Evolutionary conservation across 2,113 vertebrate genomes (phyloP), one percentile per base, ranked within the genome.

Genomic region (Ceyx margarethae): DNA sequence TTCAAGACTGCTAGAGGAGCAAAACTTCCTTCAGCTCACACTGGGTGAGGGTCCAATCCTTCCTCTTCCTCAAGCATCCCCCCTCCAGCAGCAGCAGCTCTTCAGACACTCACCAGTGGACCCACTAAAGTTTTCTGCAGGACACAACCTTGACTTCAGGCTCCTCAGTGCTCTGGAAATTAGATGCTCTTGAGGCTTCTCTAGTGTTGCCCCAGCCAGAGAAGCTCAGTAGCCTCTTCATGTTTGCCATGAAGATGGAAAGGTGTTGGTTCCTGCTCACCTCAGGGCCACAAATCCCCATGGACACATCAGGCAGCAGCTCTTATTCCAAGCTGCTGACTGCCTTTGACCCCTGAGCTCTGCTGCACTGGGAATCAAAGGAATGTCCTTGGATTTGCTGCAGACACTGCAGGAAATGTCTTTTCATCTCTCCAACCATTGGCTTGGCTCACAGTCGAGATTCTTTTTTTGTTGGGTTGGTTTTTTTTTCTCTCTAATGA

Each of bases 351-450:
- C 51, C 90, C 90, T 1, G 6, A n/a, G 42, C 50, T 71, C 8
- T 76, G 11, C n/a, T 77, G 13, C 10, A 26, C 3, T 77, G 67
- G 79, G 68, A 87, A 85, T 33, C 78, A 66, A 35, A 90, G 73
- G 79, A 93, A 85, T 77, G 61, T 83, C 18, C 51, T 95, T 87
- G 83, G 79, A 85, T 60, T 56, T 89, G 67, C 11, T 62, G 60
- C 25, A 25, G 62, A 56, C 28, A 31, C 69, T 67, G 10, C 60
- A 85, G 73, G 76, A 94, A 91, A 83, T 69, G 23, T 35, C 13
- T 85, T 85, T 89, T 79, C 33, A 28, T 57, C 71, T 83, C 65
- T 80, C 58, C 54, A 91, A 0, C 16, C 2, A 1, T 6, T 95
- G 87, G 54, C 50, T 89, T 80, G 66, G 33, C 42, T 5, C 33